These are phyloP conservation scores for Cinclus cinclus DNA, from an alignment of 2,113 vertebrate species.

Conservation along the genomic window DNA sequence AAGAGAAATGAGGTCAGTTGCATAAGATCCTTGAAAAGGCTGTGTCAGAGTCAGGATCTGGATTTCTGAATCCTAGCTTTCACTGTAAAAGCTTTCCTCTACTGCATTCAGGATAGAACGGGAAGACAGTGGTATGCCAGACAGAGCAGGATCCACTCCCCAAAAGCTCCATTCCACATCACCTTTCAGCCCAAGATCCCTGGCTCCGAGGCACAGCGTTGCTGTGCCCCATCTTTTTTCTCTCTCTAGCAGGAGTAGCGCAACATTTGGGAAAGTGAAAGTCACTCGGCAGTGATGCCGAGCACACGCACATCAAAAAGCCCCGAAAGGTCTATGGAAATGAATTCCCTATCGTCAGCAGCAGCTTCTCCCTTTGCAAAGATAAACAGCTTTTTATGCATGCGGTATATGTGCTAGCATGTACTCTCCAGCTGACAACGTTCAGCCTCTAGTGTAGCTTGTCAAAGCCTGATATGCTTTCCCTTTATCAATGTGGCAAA, in stretches of 20 bases:
- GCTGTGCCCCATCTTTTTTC: neutral
- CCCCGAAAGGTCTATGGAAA: neutral
- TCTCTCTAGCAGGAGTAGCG: neutral
- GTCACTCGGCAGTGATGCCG: neutral
- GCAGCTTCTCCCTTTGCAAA: neutral
- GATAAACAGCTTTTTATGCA: neutral
- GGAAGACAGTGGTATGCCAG: neutral
- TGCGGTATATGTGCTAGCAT: neutral
- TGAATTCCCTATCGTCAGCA: neutral
- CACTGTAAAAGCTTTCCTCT: neutral
- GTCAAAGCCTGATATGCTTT: constrained; percentile 34
- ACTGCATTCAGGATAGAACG: neutral
- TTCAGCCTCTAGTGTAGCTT: constrained; percentile 38
- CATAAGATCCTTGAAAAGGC: neutral
- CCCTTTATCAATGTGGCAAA: constrained; percentile 52
- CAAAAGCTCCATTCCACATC: neutral
- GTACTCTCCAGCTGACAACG: neutral
- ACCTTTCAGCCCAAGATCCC: neutral
- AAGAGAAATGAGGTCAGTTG: neutral
- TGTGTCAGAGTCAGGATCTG: neutral
- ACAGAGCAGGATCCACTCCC: neutral
- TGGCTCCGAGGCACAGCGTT: neutral
- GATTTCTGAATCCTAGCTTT: neutral
- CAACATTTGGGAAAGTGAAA: neutral
- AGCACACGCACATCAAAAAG: neutral